Base-by-base conservation (phyloP, 2,888 invertebrate species). In the Brachynemurus nebulosus region DNA sequence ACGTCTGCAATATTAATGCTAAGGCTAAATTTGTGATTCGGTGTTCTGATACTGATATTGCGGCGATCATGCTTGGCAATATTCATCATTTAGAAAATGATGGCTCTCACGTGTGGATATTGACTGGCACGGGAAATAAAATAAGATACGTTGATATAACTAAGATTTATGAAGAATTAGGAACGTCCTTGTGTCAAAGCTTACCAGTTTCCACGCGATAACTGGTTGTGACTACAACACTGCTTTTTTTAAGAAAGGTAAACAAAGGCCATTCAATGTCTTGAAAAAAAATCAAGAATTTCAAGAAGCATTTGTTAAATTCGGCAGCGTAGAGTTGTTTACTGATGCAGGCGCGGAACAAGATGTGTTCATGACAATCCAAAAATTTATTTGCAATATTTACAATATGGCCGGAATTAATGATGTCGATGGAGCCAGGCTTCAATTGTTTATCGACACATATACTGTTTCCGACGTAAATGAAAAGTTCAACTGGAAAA, bases 211-310 rank as follows among this genome's bases (percentile, higher is more conserved):
- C 39, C 51, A 54, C 30, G 52, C 54, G 9, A 46, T 51, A 19
- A 53, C 51, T 1, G 52, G 52, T 8, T 53, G 52, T 36, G 52
- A 52, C 38, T 52, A 44, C 19, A 52, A 51, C 35, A 48, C 53
- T 7, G 40, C 49, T 3, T 52, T 53, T 38, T 50, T 45, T 23
- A 46, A 45, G 35, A 52, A 51, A 47, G 48, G 49, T 1, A 51
- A 53, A 37, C 20, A 41, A 17, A 36, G 7, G 11, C 36, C 14
- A 12, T 36, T 27, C 12, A 27, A 9, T 4, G 9, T 27, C 11
- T n/a, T 27, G 5, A 27, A 27, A 27, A 27, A 27, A 33, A 45
- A 45, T 14, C 44, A 47, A 12, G 30, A 40, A 27, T 40, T 40
- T 16, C 40, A 40, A 25, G 1, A 40, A 40, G 40, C 40, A 14